Conservation (phyloP, 2,113 vertebrate species). For the Dromaius novaehollandiae region DNA sequence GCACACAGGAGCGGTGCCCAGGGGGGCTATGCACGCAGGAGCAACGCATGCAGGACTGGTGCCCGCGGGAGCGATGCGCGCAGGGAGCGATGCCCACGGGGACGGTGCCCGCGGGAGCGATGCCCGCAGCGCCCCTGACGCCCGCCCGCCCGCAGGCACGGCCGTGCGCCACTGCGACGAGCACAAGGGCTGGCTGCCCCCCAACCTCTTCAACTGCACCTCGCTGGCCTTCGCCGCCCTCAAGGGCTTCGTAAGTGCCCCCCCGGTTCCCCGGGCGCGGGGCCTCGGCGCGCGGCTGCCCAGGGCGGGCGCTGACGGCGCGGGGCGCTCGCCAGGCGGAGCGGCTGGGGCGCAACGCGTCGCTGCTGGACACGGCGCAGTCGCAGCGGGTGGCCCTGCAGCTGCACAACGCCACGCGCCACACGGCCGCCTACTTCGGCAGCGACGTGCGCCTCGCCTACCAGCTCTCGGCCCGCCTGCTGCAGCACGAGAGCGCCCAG, state of each 20-base stretch:
- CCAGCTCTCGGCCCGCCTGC: slow-evolving; percentile 82
- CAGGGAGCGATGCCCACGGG: too few relatives aligned
- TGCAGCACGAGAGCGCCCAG: slow-evolving; percentile 88
- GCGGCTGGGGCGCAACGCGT: slow-evolving; percentile 79
- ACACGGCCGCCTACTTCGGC: slow-evolving; percentile 82
- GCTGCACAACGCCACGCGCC: slow-evolving; percentile 84
- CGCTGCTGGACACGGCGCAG: slow-evolving; percentile 78
- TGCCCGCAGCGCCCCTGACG: neutral
- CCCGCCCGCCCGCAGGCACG: slow-evolving; percentile 75
- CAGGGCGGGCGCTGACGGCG: neutral
- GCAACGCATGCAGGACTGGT: too few relatives aligned
- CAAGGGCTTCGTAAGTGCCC: slow-evolving; percentile 82
- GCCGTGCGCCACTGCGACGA: slow-evolving; percentile 95
- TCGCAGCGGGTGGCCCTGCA: slow-evolving; percentile 80
- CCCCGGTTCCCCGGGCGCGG: too few relatives aligned
- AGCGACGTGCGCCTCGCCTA: slow-evolving; percentile 91
- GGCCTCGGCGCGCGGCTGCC: too few relatives aligned
- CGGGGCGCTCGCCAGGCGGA: slow-evolving; percentile 76
- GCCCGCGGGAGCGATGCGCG: too few relatives aligned
- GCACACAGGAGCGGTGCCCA: too few relatives aligned
- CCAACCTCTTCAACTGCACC: slow-evolving; percentile 95
- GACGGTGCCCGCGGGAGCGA: too few relatives aligned
- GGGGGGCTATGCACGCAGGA: too few relatives aligned
- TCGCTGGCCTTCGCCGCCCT: slow-evolving; percentile 87
- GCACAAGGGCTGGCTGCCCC: slow-evolving; percentile 93